These are phyloP conservation scores for Odocoileus virginianus DNA, from an alignment of 2,113 vertebrate genomes.

Conservation along the genomic window DNA sequence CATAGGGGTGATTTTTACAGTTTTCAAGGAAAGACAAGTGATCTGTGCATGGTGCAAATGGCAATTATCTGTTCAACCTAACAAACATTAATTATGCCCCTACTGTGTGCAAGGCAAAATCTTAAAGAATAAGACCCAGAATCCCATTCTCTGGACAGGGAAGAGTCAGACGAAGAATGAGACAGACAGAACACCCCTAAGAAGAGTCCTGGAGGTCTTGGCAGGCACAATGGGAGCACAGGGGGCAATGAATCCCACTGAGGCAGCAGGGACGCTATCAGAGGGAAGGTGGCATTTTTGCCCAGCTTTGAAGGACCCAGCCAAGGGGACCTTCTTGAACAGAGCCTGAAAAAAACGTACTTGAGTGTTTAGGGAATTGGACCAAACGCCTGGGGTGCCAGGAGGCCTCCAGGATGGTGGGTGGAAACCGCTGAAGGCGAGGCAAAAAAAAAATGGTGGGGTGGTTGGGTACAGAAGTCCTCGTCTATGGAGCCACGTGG, in stretches of 20 bases:
- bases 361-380: background rate
- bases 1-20: background rate
- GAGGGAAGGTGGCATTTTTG: background rate
- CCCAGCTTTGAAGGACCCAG: slow-evolving; percentile 33
- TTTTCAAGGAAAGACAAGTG: slow-evolving; percentile 3
- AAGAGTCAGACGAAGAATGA: background rate
- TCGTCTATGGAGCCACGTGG: background rate
- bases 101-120: slow-evolving; percentile 29
- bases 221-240: background rate
- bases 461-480: background rate
- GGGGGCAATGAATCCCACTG: slow-evolving; percentile 4
- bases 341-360: background rate
- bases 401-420: background rate
- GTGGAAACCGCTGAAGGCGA: background rate
- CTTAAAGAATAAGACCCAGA: background rate
- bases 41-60: background rate
- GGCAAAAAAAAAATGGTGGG: slow-evolving; percentile 8
- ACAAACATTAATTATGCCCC: background rate
- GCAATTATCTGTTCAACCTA: slow-evolving; percentile 3
- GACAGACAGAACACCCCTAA: background rate
- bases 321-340: background rate
- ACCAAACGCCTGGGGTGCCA: background rate
- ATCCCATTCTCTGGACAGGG: background rate
- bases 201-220: background rate
- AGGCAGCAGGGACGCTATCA: background rate